Conservation (phyloP, 53 echinoderm and acorn worm species). For the Holothuria leucospilota region DNA sequence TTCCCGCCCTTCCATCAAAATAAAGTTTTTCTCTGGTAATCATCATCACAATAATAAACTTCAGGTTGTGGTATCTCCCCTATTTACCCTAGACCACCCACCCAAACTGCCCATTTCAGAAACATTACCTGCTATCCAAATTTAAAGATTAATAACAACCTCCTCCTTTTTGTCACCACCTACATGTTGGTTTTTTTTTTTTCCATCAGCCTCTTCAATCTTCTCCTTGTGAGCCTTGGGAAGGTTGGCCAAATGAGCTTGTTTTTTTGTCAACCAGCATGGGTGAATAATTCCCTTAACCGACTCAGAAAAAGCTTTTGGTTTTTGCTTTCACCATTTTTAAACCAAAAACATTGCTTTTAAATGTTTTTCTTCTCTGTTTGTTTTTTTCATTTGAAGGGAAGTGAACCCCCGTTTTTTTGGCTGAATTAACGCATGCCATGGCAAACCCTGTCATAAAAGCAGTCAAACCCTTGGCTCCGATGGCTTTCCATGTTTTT, state of each 20-base stretch:
- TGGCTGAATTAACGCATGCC: constrained; percentile 74
- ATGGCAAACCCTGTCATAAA: constrained; percentile 96
- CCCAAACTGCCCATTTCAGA: no score
- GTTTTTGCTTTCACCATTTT: constrained; percentile 67
- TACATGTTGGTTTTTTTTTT: no score
- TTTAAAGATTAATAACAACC: no score
- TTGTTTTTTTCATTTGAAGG: constrained; percentile 6
- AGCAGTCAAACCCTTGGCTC: constrained; percentile 97
- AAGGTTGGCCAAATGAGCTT: constrained; percentile 87
- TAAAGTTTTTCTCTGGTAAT: no score
- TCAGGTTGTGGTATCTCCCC: no score
- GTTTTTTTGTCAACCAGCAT: constrained; percentile 81
- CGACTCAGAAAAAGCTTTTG: constrained; percentile 81
- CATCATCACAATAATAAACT: no score
- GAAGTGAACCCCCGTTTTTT: constrained; percentile 44
- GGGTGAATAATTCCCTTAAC: constrained; percentile 89
- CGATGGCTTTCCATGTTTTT: constrained; percentile 78
- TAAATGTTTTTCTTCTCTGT: background rate
- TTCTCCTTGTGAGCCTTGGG: constrained; percentile 79
- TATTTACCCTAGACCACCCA: no score
- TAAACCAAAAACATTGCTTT: constrained; percentile 58
- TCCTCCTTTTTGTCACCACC: no score
- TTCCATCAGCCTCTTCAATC: constrained; percentile 67
- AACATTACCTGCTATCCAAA: no score
- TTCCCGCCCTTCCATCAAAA: no score